These are phyloP conservation scores for Yponomeuta evonymella DNA, from an alignment of 2,888 invertebrate species.

Conservation along the genomic window DNA sequence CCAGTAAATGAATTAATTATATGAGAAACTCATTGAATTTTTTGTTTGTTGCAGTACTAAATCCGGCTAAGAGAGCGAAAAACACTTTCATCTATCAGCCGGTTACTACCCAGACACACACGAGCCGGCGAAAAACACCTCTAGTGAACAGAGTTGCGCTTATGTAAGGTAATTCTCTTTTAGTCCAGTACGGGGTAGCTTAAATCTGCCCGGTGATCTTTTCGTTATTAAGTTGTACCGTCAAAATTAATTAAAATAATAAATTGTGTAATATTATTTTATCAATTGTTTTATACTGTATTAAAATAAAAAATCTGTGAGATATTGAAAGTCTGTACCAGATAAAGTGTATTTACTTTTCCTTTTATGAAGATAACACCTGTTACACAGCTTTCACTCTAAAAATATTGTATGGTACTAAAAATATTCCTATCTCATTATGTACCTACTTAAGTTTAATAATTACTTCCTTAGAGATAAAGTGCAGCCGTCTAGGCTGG, in stretches of 20 bases:
- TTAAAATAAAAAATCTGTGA: constrained; percentile 15
- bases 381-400: constrained; percentile 71
- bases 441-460: not conserved
- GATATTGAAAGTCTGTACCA: constrained; percentile 46
- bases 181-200: not conserved
- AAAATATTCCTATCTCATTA: not conserved
- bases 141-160: constrained; percentile 74
- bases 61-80: constrained; percentile 65
- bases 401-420: constrained; percentile 33
- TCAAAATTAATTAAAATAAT: constrained; percentile 21
- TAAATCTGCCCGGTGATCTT: constrained; percentile 1
- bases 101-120: constrained; percentile 60
- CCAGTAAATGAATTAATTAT: too few species aligned
- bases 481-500: too few species aligned
- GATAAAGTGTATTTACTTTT: constrained; percentile 56
- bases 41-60: constrained; percentile 44
- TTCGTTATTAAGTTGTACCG: not conserved
- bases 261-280: constrained; percentile 26
- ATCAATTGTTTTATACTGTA: constrained; percentile 16
- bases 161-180: constrained; percentile 35
- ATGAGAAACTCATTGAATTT: too few species aligned
- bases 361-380: constrained; percentile 51
- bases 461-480: too few species aligned
- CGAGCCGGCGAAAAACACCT: constrained; percentile 78
- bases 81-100: constrained; percentile 64